Percentiles rank a stretch among this genome's conserved stretches.
phyloP scores from a whole-genome alignment of 2,113 vertebrate genomes.

The Rutilus rutilus region DNA sequence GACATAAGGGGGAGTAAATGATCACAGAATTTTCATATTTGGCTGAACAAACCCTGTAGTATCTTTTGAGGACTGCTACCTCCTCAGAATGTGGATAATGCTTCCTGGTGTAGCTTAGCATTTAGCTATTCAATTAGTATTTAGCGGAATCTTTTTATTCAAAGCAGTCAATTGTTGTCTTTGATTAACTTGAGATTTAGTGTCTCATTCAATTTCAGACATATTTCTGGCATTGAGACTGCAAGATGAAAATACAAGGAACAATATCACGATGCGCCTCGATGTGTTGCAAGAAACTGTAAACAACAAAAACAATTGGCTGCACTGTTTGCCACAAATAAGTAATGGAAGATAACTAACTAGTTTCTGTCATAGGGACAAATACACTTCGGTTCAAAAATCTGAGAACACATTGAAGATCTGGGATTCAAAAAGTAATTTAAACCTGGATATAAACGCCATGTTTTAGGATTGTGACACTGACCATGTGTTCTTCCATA shows the following conservation, averaged over 20 bases:
- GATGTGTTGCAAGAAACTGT: not conserved
- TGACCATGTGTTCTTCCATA: not conserved
- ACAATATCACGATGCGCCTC: not conserved
- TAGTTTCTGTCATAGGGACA: not conserved
- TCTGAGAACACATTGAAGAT: not conserved
- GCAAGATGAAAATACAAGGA: constrained; percentile 5
- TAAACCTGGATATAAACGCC: not conserved
- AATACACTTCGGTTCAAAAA: not conserved
- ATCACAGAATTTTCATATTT: not conserved
- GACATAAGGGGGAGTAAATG: not conserved
- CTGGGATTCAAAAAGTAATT: not conserved
- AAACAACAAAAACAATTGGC: not conserved
- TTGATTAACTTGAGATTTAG: not conserved
- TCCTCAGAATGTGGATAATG: not conserved
- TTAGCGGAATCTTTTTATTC: not conserved
- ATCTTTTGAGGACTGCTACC: not conserved
- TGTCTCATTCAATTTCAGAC: constrained; percentile 21
- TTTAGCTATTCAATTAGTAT: constrained; percentile 5
- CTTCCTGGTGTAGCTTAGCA: not conserved
- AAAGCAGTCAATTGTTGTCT: not conserved
- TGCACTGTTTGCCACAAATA: not conserved
- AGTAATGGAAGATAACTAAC: not conserved
- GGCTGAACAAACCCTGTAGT: not conserved
- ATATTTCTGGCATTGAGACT: not conserved
- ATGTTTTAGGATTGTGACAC: not conserved